Base-by-base conservation (phyloP, 2,888 invertebrate genomes). In the Hemaris fuciformis region DNA sequence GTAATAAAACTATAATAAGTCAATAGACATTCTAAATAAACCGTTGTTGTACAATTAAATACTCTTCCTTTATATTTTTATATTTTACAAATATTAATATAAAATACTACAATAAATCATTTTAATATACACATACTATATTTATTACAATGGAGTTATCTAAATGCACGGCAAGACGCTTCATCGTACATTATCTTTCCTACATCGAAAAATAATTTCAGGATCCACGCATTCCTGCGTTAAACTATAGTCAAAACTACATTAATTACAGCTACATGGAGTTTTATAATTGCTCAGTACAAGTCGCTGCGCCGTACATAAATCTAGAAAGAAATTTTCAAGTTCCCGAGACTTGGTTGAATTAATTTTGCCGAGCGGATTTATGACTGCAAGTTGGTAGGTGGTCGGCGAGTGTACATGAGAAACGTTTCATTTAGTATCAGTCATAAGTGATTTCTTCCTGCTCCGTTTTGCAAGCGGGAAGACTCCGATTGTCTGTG, bases 341-440 rank as follows among this genome's bases (percentile, higher is more conserved):
- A 80, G 76, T 77, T 71, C 74, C 64, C 72, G 64, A 67, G 31
- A 72, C 77, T 65, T 70, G 77, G 72, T 76, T 69, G 76, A 86
- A 88, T 89, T 88, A 89, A 89, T 89, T 87, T 83, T 75, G 75
- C 72, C 77, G 78, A 78, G 83, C 75, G 81, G 87, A 89, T 88
- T 87, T 87, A 86, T 83, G 79, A 18, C 41, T 38, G 38, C 41
- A 41, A 53, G 48, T 60, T 76, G 72, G 66, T 62, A 66, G 62
- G 64, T 65, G 60, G 65, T 62, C 25, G 18, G 22, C 31, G 45
- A 13, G 59, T 38, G 23, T 38, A 25, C 41, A 41, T 42, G 25
- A 13, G 43, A 34, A 27, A 27, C 4, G 23, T 59, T 45, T 23
- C 15, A 23, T 4, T 41, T 42, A 53, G 13, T 23, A 45, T 45